Base-by-base conservation (phyloP, 1,140 invertebrate species). In the Pararge aegeria region DNA sequence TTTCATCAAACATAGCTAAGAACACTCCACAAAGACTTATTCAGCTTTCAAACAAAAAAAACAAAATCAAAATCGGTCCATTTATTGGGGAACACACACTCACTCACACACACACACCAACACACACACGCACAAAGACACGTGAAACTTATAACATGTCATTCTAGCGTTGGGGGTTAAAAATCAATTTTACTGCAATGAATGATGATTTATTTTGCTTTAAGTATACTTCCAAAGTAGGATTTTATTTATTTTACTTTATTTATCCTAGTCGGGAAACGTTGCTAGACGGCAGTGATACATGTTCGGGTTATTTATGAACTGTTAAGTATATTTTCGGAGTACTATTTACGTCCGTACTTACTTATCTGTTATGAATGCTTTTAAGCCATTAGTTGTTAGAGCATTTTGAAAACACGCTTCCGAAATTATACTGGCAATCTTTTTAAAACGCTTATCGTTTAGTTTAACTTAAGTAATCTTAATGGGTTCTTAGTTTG, bases 321-420 rank as follows among this genome's bases (percentile, higher is more conserved):
- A 46, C 48, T 54, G 27, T 46, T 40, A 27, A 20, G 53, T 37
- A 21, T 67, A 68, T 66, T 63, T 73, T 63, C 58, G 66, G 64
- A 55, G 42, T 19, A 55, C 64, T 73, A 64, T 73, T 73, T 69
- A 55, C 53, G 62, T 48, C 18, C 40, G 54, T 54, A 64, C 52
- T 66, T 51, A 64, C 52, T 66, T 66, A 65, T 62, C 49, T 52
- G 21, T 51, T 67, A 30, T 57, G 57, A 65, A 64, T 60, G 66
- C 66, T 69, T 70, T 68, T 59, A 73, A 69, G 60, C 50, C 54
- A 52, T 52, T 61, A 44, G 21, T 27, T 16, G 42, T 30, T 56
- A 62, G 60, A 60, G 52, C 46, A 56, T 64, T 68, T 61, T 62
- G 61, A 72, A 54, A 61, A 40, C 61, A 57, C 61, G 51, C 60